Percentiles rank a stretch among this genome's conserved stretches.
These are phyloP conservation scores for Axis porcinus DNA, from an alignment of 2,113 vertebrate species.

Conservation along the genomic window DNA sequence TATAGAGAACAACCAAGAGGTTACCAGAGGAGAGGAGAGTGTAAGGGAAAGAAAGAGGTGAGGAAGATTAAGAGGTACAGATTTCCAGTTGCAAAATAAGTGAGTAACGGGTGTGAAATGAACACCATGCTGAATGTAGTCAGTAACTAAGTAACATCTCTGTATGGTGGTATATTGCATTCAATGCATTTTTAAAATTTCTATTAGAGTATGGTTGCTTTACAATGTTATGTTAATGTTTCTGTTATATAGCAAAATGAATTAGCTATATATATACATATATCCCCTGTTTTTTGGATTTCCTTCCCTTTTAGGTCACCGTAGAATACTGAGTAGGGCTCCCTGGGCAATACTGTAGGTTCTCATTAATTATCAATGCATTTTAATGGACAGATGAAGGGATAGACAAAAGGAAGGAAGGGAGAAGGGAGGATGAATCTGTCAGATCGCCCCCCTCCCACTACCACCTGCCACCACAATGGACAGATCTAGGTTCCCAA, in stretches of 20 bases:
- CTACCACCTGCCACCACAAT: rapidly evolving
- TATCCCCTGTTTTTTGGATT: neutral
- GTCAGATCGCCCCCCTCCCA: neutral
- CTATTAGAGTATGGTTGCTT: neutral
- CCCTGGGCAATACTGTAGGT: neutral
- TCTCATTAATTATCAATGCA: neutral
- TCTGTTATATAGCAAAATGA: neutral
- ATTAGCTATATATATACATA: neutral
- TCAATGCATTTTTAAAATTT: neutral
- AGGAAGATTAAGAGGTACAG: neutral
- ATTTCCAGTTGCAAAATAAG: neutral
- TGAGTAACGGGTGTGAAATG: neutral
- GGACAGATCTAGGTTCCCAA: neutral
- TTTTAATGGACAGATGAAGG: neutral
- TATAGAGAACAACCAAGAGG: neutral
- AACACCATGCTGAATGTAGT: neutral
- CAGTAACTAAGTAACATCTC: neutral
- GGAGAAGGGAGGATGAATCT: neutral
- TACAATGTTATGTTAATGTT: neutral
- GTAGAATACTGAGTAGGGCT: neutral
- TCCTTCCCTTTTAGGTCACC: neutral
- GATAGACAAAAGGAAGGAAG: neutral
- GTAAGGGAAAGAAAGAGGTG: neutral
- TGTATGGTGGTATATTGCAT: neutral
- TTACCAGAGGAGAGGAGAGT: neutral